Evolutionary conservation across 2,888 invertebrate species (phyloP).

Genomic region (Leptinotarsa juncta): DNA sequence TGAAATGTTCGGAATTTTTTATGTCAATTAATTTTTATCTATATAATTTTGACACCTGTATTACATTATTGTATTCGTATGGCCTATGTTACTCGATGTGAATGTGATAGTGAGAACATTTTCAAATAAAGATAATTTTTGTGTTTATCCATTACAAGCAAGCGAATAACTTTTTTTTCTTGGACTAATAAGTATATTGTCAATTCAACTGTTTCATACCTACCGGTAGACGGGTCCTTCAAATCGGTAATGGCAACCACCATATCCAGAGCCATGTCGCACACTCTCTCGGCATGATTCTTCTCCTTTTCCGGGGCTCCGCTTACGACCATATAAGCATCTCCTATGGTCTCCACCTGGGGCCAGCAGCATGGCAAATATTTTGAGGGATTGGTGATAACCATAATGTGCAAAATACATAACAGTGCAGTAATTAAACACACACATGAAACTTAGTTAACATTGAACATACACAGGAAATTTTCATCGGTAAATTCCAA

Average conservation of each 20-base stretch:
- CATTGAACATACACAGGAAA: not conserved
- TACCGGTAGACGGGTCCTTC: slow-evolving; percentile 92
- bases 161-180: no score
- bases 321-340: slow-evolving; percentile 98
- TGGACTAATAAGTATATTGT: no score
- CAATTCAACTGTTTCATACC: slow-evolving; percentile 25
- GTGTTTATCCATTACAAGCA: no score
- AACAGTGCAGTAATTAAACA: slow-evolving; percentile 42
- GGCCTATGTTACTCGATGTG: no score
- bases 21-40: no score
- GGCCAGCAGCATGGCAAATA: slow-evolving; percentile 46
- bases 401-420: slow-evolving; percentile 41
- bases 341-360: slow-evolving; percentile 96
- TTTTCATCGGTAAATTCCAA: not conserved
- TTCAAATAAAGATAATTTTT: no score
- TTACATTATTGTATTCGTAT: no score
- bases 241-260: slow-evolving; percentile 91
- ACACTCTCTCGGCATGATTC: slow-evolving; percentile 92
- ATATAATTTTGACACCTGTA: no score
- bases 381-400: slow-evolving; percentile 38
- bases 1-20: no score
- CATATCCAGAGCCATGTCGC: slow-evolving; percentile 97
- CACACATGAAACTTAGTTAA: slow-evolving; percentile 16
- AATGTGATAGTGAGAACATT: no score
- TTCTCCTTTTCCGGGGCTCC: slow-evolving; percentile 92